Conservation (phyloP, 2,113 vertebrate species). For the Notarius quadriscutis region DNA sequence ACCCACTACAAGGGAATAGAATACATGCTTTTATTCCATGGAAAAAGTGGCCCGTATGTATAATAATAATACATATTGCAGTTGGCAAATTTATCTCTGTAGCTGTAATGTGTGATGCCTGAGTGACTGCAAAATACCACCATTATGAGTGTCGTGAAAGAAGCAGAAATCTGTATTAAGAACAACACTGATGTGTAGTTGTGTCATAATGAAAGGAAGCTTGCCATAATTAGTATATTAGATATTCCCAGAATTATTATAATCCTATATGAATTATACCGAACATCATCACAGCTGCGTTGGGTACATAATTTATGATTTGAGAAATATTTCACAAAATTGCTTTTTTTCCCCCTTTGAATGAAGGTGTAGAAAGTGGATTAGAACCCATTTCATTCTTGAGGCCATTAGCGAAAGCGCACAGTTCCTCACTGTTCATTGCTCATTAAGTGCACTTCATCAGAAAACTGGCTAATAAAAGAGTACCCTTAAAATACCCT, state of each 20-base stretch:
- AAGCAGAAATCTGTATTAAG: not conserved
- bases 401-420: not conserved
- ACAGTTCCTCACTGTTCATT: not conserved
- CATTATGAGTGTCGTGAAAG: not conserved
- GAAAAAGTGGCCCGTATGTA: no score
- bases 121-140: not conserved
- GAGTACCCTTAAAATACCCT: slow-evolving; percentile 19
- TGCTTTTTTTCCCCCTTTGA: not conserved
- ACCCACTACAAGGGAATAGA: no score
- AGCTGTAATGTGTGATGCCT: not conserved
- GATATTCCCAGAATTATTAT: not conserved
- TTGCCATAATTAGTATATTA: not conserved
- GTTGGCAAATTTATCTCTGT: not conserved
- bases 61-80: not conserved
- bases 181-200: not conserved
- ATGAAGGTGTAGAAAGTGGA: not conserved
- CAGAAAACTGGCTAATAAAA: slow-evolving; percentile 13
- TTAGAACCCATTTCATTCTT: not conserved
- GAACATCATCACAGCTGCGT: not conserved
- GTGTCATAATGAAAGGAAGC: not conserved
- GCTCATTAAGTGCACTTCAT: slow-evolving; percentile 29
- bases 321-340: not conserved
- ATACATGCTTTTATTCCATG: no score
- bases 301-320: not conserved
- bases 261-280: no score